These are phyloP conservation scores for Nyctibius bracteatus DNA, from an alignment of 2,113 vertebrate genomes.

Conservation along the genomic window DNA sequence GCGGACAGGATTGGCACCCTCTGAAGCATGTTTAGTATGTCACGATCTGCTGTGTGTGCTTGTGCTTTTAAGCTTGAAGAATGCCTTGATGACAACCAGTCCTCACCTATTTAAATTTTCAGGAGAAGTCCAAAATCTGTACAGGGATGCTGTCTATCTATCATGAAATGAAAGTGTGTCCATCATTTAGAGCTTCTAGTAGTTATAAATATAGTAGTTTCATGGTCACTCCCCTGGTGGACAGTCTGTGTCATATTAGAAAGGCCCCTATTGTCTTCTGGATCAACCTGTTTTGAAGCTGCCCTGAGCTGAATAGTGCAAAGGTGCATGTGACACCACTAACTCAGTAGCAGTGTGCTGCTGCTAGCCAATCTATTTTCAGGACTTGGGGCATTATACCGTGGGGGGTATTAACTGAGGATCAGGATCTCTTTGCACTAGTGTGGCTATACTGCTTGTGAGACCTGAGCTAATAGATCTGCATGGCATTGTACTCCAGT, in stretches of 20 bases:
- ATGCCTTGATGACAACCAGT: background rate
- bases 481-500: background rate
- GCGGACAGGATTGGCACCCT: background rate
- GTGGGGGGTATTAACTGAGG: background rate
- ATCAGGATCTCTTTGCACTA: background rate
- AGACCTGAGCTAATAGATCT: background rate
- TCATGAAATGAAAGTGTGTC: background rate
- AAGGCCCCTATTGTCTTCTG: background rate
- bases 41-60: background rate
- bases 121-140: background rate
- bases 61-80: constrained; percentile 16
- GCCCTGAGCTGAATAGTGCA: background rate
- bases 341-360: background rate
- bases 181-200: background rate
- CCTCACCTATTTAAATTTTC: background rate
- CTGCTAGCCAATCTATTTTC: background rate
- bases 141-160: background rate
- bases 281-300: background rate
- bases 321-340: background rate
- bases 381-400: background rate
- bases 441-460: background rate
- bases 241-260: background rate
- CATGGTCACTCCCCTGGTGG: background rate
- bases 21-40: background rate
- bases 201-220: background rate